These are phyloP conservation scores for Dusona sp. DNA, from an alignment of 2,888 invertebrate genomes.

Conservation along the genomic window DNA sequence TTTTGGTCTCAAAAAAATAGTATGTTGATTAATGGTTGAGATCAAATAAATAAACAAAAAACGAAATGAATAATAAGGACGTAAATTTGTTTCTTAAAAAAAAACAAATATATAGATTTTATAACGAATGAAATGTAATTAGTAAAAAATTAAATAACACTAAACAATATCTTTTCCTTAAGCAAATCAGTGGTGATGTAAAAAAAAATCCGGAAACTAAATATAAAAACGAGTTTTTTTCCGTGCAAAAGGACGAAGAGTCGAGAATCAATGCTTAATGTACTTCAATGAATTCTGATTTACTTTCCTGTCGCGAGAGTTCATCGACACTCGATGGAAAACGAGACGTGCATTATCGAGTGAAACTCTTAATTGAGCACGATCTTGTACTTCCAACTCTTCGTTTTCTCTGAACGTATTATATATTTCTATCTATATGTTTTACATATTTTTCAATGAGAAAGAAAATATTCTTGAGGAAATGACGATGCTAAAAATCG, in stretches of 20 bases:
- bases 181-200: neutral
- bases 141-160: neutral
- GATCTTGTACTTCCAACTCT: constrained; percentile 38
- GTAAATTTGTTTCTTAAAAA: neutral
- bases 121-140: neutral
- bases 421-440: neutral
- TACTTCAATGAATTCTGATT: constrained; percentile 22
- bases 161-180: neutral
- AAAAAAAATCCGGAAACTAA: constrained; percentile 4
- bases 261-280: neutral
- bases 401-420: constrained; percentile 51
- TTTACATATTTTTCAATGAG: constrained; percentile 1
- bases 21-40: neutral
- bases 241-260: neutral
- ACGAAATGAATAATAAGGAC: neutral
- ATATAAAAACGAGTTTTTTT: neutral
- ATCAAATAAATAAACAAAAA: neutral
- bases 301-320: constrained; percentile 62
- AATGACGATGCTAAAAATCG: neutral
- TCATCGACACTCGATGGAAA: constrained; percentile 61
- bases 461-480: neutral
- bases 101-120: neutral
- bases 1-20: neutral
- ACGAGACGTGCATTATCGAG: constrained; percentile 50
- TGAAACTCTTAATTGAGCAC: constrained; percentile 63